phyloP scores from a whole-genome alignment of 2,797 vertebrate genomes.

The Bryconaethiops microstoma region DNA sequence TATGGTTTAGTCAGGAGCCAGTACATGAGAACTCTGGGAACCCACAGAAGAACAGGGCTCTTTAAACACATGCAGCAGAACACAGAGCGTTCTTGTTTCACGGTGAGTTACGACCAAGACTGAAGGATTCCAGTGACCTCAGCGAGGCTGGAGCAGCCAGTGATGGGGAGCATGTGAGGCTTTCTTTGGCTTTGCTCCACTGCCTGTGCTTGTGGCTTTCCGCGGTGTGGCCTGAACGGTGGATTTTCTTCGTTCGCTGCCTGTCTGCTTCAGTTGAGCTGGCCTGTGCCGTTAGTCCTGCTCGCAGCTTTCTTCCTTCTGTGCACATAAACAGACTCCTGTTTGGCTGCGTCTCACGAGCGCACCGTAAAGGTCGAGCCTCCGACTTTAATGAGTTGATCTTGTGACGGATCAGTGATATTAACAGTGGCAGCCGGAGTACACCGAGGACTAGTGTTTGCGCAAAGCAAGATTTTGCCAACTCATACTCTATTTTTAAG shows the following conservation, averaged over 20 bases:
- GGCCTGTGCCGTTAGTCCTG: constrained; percentile 13
- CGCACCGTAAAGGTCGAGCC: constrained; percentile 4
- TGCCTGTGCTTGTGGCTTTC: constrained; percentile 22
- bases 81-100: constrained; percentile 26
- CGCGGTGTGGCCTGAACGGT: constrained; percentile 13
- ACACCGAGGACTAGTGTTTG: background rate
- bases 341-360: constrained; percentile 3
- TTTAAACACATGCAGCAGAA: constrained; percentile 19
- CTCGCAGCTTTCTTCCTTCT: background rate
- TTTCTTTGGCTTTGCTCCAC: constrained; percentile 33
- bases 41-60: constrained; percentile 7
- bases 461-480: background rate
- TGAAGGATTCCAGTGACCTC: constrained; percentile 36
- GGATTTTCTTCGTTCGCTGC: constrained; percentile 23
- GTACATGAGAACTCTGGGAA: background rate
- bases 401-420: constrained; percentile 38
- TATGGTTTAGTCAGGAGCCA: background rate
- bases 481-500: constrained; percentile 43
- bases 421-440: constrained; percentile 19
- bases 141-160: constrained; percentile 13
- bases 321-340: constrained; percentile 15
- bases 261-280: constrained; percentile 1
- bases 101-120: constrained; percentile 13
- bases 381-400: constrained; percentile 29
- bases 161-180: constrained; percentile 22